phyloP scores from a whole-genome alignment of 2,797 vertebrate genomes.

The Coluber constrictor region DNA sequence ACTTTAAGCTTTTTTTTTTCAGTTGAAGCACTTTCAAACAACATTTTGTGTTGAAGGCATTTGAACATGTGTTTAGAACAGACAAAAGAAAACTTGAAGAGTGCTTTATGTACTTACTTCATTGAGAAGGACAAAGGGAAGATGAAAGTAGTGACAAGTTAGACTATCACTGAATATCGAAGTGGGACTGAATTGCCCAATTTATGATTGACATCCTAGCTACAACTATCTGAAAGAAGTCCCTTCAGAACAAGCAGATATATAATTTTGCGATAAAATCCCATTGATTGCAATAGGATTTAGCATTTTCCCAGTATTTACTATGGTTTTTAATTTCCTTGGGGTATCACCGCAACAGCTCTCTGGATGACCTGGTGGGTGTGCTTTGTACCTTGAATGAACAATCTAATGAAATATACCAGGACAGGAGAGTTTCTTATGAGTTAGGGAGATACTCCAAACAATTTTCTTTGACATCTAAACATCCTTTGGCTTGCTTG shows the following conservation, averaged over 20 bases:
- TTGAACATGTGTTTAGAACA: background rate
- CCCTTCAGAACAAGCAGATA: background rate
- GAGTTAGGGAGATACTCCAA: background rate
- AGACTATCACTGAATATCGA: background rate
- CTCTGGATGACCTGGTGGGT: background rate
- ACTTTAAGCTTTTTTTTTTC: background rate
- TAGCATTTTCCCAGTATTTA: background rate
- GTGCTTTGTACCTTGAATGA: background rate
- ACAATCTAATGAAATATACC: background rate
- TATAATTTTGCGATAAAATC: background rate
- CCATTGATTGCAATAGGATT: background rate
- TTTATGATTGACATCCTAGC: background rate
- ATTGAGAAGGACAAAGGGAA: constrained; percentile 3
- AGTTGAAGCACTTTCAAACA: background rate
- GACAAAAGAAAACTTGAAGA: background rate
- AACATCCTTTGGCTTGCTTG: background rate
- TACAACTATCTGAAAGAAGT: background rate
- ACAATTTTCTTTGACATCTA: background rate
- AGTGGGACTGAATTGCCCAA: background rate
- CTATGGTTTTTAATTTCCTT: background rate
- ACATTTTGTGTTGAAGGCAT: background rate
- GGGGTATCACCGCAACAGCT: background rate
- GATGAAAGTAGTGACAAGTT: background rate
- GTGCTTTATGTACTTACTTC: background rate
- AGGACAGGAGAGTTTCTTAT: background rate